Base-by-base conservation (phyloP, 2,797 vertebrate species). In the Crax fasciolata region DNA sequence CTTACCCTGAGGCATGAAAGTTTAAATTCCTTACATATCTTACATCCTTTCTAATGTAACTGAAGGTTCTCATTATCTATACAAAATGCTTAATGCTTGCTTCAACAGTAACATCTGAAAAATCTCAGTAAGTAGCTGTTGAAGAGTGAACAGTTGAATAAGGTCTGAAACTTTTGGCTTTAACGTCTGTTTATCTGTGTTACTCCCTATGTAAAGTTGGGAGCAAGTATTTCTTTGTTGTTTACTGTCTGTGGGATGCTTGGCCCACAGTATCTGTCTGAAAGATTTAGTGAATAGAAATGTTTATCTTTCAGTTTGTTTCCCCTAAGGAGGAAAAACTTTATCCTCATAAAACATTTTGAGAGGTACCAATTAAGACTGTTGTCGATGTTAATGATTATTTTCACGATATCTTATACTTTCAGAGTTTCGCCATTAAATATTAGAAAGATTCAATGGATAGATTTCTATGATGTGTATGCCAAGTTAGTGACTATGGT, bases 21-120 rank as follows among this genome's bases (percentile, higher is more conserved):
- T 93, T 95, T 85, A 54, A 87, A 77, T 92, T 32, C 52, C 38
- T 59, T 86, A 25, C 67, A 84, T 82, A 74, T 55, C n/a, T 82
- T 89, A 68, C 19, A 51, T 17, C 24, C 9, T 84, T 94, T 95
- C 57, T 65, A 72, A 91, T 24, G 16, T 78, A 81, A 86, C 43
- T 32, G 51, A 77, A 38, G 17, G 4, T 81, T 94, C 58, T 79
- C 30, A 52, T 70, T 78, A 25, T 75, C 48, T 87, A 11, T 39
- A 70, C 13, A 78, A 73, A 70, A 72, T 66, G 23, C 75, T 83
- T 68, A 83, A 49, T 54, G 41, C 14, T 92, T 14, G 24, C 30
- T 85, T 77, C 51, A 79, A 46, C 44, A 81, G 17, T 68, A 83
- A 49, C 4, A 63, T 54, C 30, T 76, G 65, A 83, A 74, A 92